Base-by-base conservation (phyloP, 2,888 invertebrate genomes). In the Theristus sp. region DNA sequence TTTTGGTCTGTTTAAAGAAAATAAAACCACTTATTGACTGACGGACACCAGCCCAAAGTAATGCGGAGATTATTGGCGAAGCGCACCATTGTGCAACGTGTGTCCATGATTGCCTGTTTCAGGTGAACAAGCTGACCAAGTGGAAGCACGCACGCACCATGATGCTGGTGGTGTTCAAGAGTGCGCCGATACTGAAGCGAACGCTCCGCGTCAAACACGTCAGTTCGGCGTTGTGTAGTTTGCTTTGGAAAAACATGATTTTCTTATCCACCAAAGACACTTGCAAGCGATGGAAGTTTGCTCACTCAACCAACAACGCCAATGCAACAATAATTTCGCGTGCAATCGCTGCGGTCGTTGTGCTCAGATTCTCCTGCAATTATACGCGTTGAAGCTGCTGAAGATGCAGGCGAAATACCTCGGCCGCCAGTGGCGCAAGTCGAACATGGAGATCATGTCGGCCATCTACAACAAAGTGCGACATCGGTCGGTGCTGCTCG, bases 331-430 rank as follows among this genome's bases (percentile, higher is more conserved):
- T n/a, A n/a, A n/a, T n/a, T n/a, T n/a, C n/a, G n/a, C n/a, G n/a
- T n/a, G n/a, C n/a, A n/a, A n/a, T n/a, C n/a, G n/a, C n/a, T 38
- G 38, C 38, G 6, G 10, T 17, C 17, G 17, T 17, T 38, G 6
- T 52, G 60, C 66, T 61, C 62, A 70, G 67, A 69, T 69, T 25
- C 64, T 98, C 82, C 88, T 96, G 83, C 98, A 99, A 78, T 80
- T 98, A 67, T 99, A 98, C 76, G 89, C 94, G 17, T 80, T 99
- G 64, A 99, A 99, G 76, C 79, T 99, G 62, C 79, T 99, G 22
- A 99, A 99, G 80, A 94, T 98, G 91, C 98, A 99, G 79, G 94
- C 96, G 0, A 93, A 96, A 74, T 98, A 96, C 78, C 82, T 99
- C 69, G 98, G 98, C 0, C 81, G 98, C 20, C 96, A 98, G 73